Evolutionary conservation across 1,140 invertebrate genomes (phyloP), one percentile per base, ranked within the genome.

Genomic region (Achatina immaculata): DNA sequence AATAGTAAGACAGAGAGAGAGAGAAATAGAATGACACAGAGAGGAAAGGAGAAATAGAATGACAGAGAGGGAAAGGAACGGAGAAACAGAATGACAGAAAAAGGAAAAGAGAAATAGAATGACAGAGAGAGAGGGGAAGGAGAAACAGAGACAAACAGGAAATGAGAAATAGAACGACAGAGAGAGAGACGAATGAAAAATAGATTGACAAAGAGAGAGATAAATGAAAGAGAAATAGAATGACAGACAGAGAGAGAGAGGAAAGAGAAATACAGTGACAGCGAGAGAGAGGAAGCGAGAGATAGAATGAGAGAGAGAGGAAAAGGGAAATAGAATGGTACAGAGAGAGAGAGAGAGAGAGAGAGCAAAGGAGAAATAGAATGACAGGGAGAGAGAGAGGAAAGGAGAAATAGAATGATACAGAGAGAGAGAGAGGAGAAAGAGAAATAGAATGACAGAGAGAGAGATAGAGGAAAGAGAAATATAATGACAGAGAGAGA

Each of bases 61-160:
- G 55, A 58, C 55, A 58, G 55, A 24, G 11, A 58, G 55, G 24
- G 11, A 58, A 24, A 58, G 14, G n/a, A 24, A 24, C 55, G n/a
- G 74, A 58, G 16, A 76, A 34, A 45, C 40, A 74, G 72, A 74
- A 11, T 16, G 69, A 72, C 7, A 72, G 69, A 72, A 28, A 72
- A 34, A 72, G 69, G 36, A 34, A 48, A 19, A 48, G 45, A 48
- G 45, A 48, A 19, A 48, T 7, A 48, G 45, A 48, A 19, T 11
- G 45, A 72, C 11, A 72, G 69, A 72, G 40, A 72, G 69, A 72
- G 69, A 72, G 69, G 36, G 69, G 36, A 28, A n/a, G 40, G 40
- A 28, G 40, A 34, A 36, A 45, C 9, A 48, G 42, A 45, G 45
- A 48, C 7, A 19, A 48, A 48, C 7, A 19, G 19, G 19, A 11